Evolutionary conservation across 1,140 invertebrate species (phyloP), one percentile per base, ranked within the genome.

Genomic region (Pseudomyrmex dendroicus): DNA sequence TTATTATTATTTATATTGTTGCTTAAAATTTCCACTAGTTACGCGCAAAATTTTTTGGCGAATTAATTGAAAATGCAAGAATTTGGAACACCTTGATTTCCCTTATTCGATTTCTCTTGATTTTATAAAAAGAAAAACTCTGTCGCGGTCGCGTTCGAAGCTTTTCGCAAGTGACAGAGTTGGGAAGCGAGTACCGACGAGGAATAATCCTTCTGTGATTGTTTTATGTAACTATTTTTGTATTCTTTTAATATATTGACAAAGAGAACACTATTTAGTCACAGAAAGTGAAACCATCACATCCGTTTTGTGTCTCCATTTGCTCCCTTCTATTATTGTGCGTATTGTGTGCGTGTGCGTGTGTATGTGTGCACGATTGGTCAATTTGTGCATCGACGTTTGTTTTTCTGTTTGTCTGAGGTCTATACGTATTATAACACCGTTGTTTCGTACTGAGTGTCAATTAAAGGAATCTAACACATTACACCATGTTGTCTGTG

Each of bases 301-400:
- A 74, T 10, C 17, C 17, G 15, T 10, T 76, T 83, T 25, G 64
- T 57, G 15, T 72, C 2, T n/a, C 20, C 22, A 15, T 0, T 0
- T 57, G 35, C 52, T 46, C 25, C 46, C 44, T 5, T n/a, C 2
- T 52, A 15, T 70, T 25, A 35, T 4, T 63, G 50, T 67, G 20
- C 22, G 25, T 17, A 59, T n/a, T 67, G 59, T 77, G 25, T 78
- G 22, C 48, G 66, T 73, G 61, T 68, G 85, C 59, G 84, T 84
- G 83, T 86, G 86, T 44, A 73, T 22, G 86, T 86, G 74, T 88
- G 86, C 86, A 83, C 77, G 87, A 35, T 78, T 89, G 84, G 66
- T 52, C 73, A 80, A 57, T 88, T 86, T 89, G 56, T 80, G 86
- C 84, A 84, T 85, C 73, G 77, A 62, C 35, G 56, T 78, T 67